A percentile compares a stretch with the other conserved stretches of the same genome.
phyloP scores from a whole-genome alignment of 2,113 vertebrate genomes.

The Atlantisia rogersi region DNA sequence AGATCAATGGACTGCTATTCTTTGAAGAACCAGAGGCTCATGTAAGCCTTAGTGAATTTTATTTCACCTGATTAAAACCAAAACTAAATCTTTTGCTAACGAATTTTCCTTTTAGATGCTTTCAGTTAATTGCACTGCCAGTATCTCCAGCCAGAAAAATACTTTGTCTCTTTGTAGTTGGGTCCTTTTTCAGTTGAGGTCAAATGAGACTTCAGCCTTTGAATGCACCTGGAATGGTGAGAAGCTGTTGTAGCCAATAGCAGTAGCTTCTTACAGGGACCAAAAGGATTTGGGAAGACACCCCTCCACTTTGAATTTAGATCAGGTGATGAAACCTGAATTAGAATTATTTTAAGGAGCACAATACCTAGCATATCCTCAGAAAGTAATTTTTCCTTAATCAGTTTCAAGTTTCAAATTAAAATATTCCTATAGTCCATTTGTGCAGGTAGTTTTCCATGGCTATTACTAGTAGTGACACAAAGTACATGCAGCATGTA shows the following conservation, averaged over 20 bases:
- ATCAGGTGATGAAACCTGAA: neutral
- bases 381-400: neutral
- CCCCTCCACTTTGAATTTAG: neutral
- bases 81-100: neutral
- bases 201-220: neutral
- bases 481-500: neutral
- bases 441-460: conserved; percentile 1
- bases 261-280: neutral
- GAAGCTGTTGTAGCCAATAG: neutral
- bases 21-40: neutral
- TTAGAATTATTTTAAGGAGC: neutral
- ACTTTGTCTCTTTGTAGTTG: neutral
- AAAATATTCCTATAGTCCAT: neutral
- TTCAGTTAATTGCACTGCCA: neutral
- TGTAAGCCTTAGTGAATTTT: neutral
- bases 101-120: neutral
- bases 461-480: conserved; percentile 2
- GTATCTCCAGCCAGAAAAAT: neutral
- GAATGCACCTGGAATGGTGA: neutral
- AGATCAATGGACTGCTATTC: neutral
- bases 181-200: neutral
- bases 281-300: neutral
- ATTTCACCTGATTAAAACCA: neutral
- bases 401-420: conserved; percentile 7
- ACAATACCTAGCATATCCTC: neutral